Base-by-base conservation (phyloP, 2,113 vertebrate species). In the Brevimyrus niger region DNA sequence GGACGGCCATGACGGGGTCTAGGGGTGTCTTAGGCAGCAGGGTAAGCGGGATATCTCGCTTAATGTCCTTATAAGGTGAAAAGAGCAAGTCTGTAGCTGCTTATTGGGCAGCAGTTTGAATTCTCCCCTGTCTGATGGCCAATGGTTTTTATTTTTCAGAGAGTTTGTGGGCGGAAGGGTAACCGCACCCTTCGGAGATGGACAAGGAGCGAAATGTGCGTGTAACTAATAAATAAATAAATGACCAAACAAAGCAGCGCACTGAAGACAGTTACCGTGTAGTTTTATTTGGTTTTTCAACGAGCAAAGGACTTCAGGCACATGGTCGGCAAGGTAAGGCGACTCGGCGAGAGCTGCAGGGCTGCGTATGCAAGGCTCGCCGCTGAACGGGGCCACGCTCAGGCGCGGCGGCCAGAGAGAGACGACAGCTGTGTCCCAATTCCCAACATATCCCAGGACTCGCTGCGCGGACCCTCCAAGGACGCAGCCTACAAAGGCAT, bases 281-380 rank as follows among this genome's bases (percentile, higher is more conserved):
- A 58, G 10, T 55, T 89, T 89, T 89, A 89, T 89, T 89, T 88
- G 31, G 17, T 19, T 76, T 76, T 76, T 42, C 19, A 80, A 55
- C 3, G 21, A 17, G 10, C 48, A 35, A 83, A 44, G 47, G 73
- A 53, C 35, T 89, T 23, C 4, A 89, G 31, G 27, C 31, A 80
- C 31, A 42, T 83, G 50, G 80, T 27, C 55, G 73, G 6, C 73
- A 80, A 83, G 38, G 48, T n/a, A 55, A 89, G 88, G 88, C 2
- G 21, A 44, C 88, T 83, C n/a, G 17, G 21, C 2, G 76, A 73
- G 35, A 44, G 48, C 73, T 38, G 50, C 27, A 19, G 48, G 15
- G 73, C 47, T 31, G 47, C 44, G 1, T 1, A 82, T 42, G n/a
- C 1, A 13, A 19, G 8, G 35, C 19, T 31, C 31, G 1, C 69